A percentile compares a stretch with the other conserved stretches of the same genome.
Conservation (phyloP, 1,140 invertebrate genomes). For the Xylocopa sonorina region DNA sequence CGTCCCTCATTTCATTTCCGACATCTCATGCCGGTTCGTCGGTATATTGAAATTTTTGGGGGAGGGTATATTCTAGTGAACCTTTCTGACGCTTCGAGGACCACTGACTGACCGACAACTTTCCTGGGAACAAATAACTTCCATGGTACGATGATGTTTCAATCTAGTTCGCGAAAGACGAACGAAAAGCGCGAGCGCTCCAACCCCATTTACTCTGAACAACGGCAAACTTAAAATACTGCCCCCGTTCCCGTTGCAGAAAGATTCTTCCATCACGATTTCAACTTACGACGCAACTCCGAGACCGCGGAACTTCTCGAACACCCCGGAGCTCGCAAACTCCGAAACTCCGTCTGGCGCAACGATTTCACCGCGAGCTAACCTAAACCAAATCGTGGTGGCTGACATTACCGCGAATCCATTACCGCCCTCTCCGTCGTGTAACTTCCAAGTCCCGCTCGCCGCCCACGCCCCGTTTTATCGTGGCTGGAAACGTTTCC, state of each 20-base stretch:
- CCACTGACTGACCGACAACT: background rate
- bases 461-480: background rate
- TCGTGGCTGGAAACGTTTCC: constrained; percentile 17
- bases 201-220: no score
- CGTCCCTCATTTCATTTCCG: constrained; percentile 18
- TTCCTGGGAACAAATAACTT: background rate
- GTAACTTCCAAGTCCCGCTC: no score
- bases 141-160: no score
- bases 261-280: background rate
- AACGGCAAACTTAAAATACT: no score
- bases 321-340: background rate
- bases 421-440: no score
- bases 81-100: background rate
- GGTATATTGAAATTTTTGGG: constrained; percentile 36
- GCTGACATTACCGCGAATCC: background rate
- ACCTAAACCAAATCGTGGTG: background rate
- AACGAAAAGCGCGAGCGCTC: no score
- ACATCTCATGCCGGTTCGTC: background rate
- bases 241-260: no score
- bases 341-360: background rate
- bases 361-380: background rate
- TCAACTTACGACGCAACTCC: background rate
- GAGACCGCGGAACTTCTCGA: background rate
- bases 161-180: no score
- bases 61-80: background rate